A percentile compares a stretch with the other conserved stretches of the same genome.
Conservation (phyloP, 2,113 vertebrate species). For the Chlamydotis undulata region DNA sequence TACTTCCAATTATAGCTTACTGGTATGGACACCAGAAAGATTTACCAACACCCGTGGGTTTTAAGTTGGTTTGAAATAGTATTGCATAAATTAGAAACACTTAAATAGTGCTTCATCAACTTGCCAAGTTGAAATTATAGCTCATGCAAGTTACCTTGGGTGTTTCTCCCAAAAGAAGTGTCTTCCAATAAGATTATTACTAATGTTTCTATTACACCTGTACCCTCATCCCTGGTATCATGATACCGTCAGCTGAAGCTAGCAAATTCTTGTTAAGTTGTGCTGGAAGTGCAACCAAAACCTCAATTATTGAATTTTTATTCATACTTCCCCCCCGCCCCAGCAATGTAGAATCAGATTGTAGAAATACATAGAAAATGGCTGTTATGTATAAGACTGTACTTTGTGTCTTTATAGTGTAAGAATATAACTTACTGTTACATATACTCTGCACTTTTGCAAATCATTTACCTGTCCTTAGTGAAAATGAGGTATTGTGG, state of each 20-base stretch:
- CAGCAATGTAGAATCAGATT: not conserved
- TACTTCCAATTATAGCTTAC: not conserved
- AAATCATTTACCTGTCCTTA: not conserved
- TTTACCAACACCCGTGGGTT: not conserved
- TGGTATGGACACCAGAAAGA: not conserved
- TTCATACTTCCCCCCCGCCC: not conserved
- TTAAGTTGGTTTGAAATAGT: not conserved
- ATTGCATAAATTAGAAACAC: not conserved
- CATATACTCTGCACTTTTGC: not conserved
- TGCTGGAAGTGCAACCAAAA: not conserved
- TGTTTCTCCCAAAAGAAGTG: not conserved
- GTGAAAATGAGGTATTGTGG: not conserved
- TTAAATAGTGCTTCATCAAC: not conserved
- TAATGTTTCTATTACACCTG: not conserved
- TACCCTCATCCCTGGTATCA: not conserved
- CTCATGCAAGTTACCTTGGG: not conserved
- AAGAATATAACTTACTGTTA: not conserved
- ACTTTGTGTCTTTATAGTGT: not conserved
- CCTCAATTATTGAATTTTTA: not conserved
- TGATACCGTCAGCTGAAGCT: not conserved
- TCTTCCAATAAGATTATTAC: not conserved
- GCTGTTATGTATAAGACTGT: not conserved
- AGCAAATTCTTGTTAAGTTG: not conserved
- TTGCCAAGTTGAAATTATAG: not conserved
- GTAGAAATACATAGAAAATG: not conserved